Base-by-base conservation (phyloP, 2,888 invertebrate species). In the Lasioglossum calceatum region DNA sequence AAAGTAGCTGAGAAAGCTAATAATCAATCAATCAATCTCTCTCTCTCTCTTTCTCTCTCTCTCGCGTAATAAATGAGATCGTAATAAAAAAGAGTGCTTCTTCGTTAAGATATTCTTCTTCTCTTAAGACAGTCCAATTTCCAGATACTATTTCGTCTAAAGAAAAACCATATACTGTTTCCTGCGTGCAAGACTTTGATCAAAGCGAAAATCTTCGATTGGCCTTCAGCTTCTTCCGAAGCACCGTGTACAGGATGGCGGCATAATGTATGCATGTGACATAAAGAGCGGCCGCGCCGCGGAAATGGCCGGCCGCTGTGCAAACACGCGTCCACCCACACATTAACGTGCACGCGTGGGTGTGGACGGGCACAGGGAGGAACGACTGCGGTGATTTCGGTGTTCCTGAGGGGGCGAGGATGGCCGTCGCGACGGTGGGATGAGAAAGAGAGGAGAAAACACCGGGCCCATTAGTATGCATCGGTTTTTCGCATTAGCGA, bases 401-500 rank as follows among this genome's bases (percentile, higher is more conserved):
- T 86, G 79, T 82, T 54, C 78, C 36, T 12, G 58, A n/a, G n/a
- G 58, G 58, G 58, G 10, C 5, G 64, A 64, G 32, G 32, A 32
- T 16, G 32, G n/a, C 1, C 61, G n/a, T 61, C 61, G 61, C 47
- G 47, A 16, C 16, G 19, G 36, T 44, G 39, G 79, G 77, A 67
- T 71, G 87, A 83, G 78, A 86, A 84, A 74, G 79, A 64, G 82
- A 73, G 83, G 84, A 80, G 80, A 85, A 86, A 86, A 78, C 88
- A 91, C 93, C 93, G 39, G 32, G 32, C 64, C 93, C 94, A 95
- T 95, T 95, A 95, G 94, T 93, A 94, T 93, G 94, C 94, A 95
- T 95, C 94, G 94, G 94, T 95, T 95, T 95, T 94, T 94, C 94
- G 93, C 95, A 95, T 95, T 95, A 94, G 94, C 93, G 92, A 93